Evolutionary conservation across 2,797 vertebrate genomes (phyloP).

Genomic region (Darevskia nairensis): DNA sequence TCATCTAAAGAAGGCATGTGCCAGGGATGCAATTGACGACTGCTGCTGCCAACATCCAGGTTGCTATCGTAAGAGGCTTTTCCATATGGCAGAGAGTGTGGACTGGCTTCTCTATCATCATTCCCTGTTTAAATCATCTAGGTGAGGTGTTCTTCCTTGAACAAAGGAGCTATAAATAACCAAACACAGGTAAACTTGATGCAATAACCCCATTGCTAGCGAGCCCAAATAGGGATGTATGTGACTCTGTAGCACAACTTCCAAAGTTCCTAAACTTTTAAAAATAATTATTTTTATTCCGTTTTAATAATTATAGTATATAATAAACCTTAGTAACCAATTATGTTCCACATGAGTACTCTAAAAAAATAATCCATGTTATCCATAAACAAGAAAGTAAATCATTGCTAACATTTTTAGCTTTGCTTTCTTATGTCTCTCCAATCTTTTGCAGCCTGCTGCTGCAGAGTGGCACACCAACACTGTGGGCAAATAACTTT

Average conservation of each 20-base stretch:
- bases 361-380: too few species aligned
- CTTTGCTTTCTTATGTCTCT: too few species aligned
- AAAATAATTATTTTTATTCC: too few species aligned
- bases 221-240: background rate
- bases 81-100: background rate
- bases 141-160: constrained; percentile 37
- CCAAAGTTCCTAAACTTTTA: too few species aligned
- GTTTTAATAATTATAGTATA: too few species aligned
- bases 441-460: too few species aligned
- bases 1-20: background rate
- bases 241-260: too few species aligned
- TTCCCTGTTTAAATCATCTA: background rate
- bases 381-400: too few species aligned
- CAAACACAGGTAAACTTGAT: background rate
- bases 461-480: too few species aligned
- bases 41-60: background rate
- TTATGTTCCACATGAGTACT: too few species aligned
- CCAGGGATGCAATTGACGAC: background rate
- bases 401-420: too few species aligned
- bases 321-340: too few species aligned
- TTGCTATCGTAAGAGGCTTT: background rate
- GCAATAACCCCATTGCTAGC: background rate
- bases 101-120: background rate
- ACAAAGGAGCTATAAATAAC: background rate
- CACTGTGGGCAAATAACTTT: background rate